These are phyloP conservation scores for Anodontia alba DNA, from an alignment of 2,888 invertebrate species.

Conservation along the genomic window DNA sequence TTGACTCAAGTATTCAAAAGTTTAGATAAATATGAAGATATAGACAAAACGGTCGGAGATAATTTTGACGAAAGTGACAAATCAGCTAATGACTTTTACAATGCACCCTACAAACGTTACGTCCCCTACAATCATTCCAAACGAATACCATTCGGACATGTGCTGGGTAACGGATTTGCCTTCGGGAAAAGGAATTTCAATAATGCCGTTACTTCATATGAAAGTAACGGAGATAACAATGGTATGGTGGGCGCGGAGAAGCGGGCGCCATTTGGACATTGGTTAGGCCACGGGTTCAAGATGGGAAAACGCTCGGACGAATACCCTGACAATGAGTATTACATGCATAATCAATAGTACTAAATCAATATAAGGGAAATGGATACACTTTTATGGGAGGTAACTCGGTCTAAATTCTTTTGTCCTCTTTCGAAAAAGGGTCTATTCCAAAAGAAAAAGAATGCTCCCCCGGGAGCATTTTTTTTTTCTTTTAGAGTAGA, in stretches of 20 bases:
- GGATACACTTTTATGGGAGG: too few relatives aligned
- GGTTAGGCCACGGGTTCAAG: neutral
- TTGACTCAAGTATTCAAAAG: neutral
- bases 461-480: too few relatives aligned
- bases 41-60: neutral
- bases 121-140: neutral
- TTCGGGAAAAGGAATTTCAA: neutral
- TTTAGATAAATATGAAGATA: neutral
- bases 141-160: neutral
- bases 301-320: neutral
- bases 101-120: neutral
- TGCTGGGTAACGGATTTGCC: constrained; percentile 1
- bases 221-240: neutral
- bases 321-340: neutral
- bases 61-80: neutral
- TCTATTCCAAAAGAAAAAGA: too few relatives aligned
- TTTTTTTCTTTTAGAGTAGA: too few relatives aligned
- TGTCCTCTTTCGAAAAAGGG: too few relatives aligned
- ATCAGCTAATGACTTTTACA: neutral
- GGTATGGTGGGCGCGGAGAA: neutral
- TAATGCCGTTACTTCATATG: neutral
- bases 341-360: neutral
- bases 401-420: too few relatives aligned
- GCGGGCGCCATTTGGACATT: constrained; percentile 3
- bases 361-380: too few relatives aligned